Evolutionary conservation across 2,113 vertebrate species (phyloP).

Genomic region (Charina bottae): DNA sequence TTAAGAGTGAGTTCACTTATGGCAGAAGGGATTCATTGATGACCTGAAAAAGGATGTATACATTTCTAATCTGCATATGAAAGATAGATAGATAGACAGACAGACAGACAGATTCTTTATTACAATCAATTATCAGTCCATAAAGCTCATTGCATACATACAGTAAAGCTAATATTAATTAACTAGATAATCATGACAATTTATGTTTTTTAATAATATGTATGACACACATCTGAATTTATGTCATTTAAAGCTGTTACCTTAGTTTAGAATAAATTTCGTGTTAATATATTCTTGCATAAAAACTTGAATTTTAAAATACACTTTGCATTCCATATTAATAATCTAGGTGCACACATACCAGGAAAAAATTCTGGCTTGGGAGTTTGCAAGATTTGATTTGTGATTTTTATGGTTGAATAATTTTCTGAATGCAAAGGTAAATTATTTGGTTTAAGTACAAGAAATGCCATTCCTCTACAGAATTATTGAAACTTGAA

Average conservation of each 20-base stretch:
- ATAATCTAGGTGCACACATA: neutral
- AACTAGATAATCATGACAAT: neutral
- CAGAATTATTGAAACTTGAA: neutral
- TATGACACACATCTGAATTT: neutral
- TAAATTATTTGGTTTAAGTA: neutral
- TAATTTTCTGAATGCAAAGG: conserved; percentile 1
- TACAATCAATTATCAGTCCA: neutral
- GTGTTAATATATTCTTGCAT: neutral
- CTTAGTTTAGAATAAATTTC: neutral
- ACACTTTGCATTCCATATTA: neutral
- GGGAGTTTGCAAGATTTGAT: neutral
- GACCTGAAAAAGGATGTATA: neutral
- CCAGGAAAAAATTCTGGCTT: neutral
- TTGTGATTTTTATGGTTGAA: neutral
- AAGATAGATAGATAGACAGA: neutral
- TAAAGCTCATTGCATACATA: neutral
- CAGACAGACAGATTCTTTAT: neutral
- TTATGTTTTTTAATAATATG: neutral
- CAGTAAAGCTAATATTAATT: neutral
- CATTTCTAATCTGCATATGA: neutral
- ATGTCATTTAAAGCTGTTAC: neutral
- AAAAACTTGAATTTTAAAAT: neutral
- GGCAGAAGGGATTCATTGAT: neutral
- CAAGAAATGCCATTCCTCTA: neutral
- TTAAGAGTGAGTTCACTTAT: neutral